Evolutionary conservation across 2,888 invertebrate genomes (phyloP), one percentile per base, ranked within the genome.

Genomic region (Fabriciana adippe): DNA sequence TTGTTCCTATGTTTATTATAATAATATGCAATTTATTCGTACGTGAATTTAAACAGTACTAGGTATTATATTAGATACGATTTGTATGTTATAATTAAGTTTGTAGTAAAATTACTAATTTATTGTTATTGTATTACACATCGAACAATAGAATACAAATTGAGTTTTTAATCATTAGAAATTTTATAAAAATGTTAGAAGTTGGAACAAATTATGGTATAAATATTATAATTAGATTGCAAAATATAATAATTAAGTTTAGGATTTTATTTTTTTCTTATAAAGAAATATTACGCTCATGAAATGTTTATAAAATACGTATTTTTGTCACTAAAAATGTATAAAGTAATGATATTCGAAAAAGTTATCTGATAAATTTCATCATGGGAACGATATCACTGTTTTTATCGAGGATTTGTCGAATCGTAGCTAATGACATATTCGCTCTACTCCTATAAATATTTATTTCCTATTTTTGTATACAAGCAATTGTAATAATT

Each of bases 1-100:
- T 54, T 41, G 61, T 66, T 66, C 66, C 66, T 66, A 66, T 59
- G 26, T 66, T 47, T 66, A 50, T 66, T 51, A 53, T 62, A 6
- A 61, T 55, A 21, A 21, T 55, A 26, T 63, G 26, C 18, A 26
- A 45, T 5, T 21, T 51, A 41, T 14, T 35, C 15, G 51, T 45
- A n/a, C 54, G 41, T 45, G 11, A 54, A 45, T n/a, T 54, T 45
- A 35, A 18, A 15, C 16, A 60, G 51, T 14, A 35, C 35, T 35
- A n/a, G n/a, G n/a, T n/a, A 35, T 6, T 35, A 35, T 35, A 63
- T n/a, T 54, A 55, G 21, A 47, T 55, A 54, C 54, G 18, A 41
- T 53, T 48, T 21, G 18, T 53, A 16, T 53, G 31, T 45, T 18
- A 41, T 35, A 54, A 60, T 55, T 35, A 54, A 54, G 48, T 54